Evolutionary conservation across 2,888 invertebrate species (phyloP).

Genomic region (Ypsolopha scabrella): DNA sequence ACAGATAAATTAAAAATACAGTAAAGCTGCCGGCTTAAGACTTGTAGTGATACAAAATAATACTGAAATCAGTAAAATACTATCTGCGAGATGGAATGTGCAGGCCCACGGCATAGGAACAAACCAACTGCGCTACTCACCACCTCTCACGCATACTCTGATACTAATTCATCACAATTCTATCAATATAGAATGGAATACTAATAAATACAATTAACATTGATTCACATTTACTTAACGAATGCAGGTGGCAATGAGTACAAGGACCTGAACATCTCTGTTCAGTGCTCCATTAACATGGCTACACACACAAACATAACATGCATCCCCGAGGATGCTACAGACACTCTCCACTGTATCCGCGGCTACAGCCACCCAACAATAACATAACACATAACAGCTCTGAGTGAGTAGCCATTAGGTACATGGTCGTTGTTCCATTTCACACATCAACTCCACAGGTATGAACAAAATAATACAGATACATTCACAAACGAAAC

Average conservation of each 20-base stretch:
- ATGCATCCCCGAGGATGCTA: slow-evolving; percentile 22
- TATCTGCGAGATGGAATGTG: slow-evolving; percentile 62
- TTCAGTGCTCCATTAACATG: slow-evolving; percentile 19
- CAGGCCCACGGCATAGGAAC: slow-evolving; percentile 39
- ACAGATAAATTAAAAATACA: slow-evolving; percentile 64
- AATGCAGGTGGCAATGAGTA: slow-evolving; percentile 3
- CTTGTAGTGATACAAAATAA: slow-evolving; percentile 62
- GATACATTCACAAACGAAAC: slow-evolving; percentile 40
- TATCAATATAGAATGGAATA: slow-evolving; percentile 54
- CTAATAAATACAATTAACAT: slow-evolving; percentile 61
- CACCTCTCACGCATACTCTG: slow-evolving; percentile 28
- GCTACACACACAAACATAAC: slow-evolving; percentile 54
- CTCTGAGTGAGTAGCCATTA: slow-evolving; percentile 54
- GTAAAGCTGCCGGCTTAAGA: slow-evolving; percentile 68
- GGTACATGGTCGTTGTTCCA: slow-evolving; percentile 41
- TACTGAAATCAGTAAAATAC: slow-evolving; percentile 67
- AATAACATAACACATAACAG: slow-evolving; percentile 56
- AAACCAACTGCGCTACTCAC: slow-evolving; percentile 40
- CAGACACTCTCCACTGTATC: slow-evolving; percentile 12
- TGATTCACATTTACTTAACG: slow-evolving; percentile 43
- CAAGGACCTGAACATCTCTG: slow-evolving; percentile 11
- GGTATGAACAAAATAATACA: slow-evolving; percentile 34
- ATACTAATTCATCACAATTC: slow-evolving; percentile 53
- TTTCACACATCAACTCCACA: slow-evolving; percentile 43
- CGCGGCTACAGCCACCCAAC: slow-evolving; percentile 20